Base-by-base conservation (phyloP, 1,140 invertebrate species). In the Arctopsyche grandis region DNA sequence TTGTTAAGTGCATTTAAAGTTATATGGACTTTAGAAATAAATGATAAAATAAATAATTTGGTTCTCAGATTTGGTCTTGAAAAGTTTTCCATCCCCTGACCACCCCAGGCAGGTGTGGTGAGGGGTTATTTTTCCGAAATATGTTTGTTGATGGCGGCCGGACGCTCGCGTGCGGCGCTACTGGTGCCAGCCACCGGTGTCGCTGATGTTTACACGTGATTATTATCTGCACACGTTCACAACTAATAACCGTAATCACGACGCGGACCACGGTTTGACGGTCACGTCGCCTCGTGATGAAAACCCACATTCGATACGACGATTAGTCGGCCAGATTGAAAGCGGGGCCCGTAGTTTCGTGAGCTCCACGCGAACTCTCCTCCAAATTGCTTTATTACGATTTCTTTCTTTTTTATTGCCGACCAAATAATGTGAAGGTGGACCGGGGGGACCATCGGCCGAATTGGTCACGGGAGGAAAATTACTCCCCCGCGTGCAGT, bases 201-300 rank as follows among this genome's bases (percentile, higher is more conserved):
- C 81, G 81, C 78, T 76, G 69, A 58, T 82, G 78, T 78, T 78
- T 80, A 80, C 81, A 80, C 78, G 80, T 79, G 76, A 82, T 78
- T 75, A 79, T 79, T 78, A 78, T 80, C 81, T 81, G 75, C 81
- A 82, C 79, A 75, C 81, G 78, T 78, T 82, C 73, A 80, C 81
- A 80, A 82, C 81, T 82, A 82, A 82, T 82, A 82, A 82, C 81
- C 81, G 38, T 78, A 80, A 82, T 80, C 63, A 74, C 78, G 29
- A 70, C 60, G 48, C 58, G 58, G 58, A 73, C 48, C 63, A 80
- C 60, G 78, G 75, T 75, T 58, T 76, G 76, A 78, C 71, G 75
- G 52, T 80, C 75, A 22, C 75, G 69, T 71, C 46, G 26, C 12
- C 44, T 14, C 10, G 16, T 10, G 16, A 52, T 10, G 16, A 12